Evolutionary conservation across 64 coral and sea anemone species (phyloP), one percentile per base, ranked within the genome.

Genomic region (Porites lutea): DNA sequence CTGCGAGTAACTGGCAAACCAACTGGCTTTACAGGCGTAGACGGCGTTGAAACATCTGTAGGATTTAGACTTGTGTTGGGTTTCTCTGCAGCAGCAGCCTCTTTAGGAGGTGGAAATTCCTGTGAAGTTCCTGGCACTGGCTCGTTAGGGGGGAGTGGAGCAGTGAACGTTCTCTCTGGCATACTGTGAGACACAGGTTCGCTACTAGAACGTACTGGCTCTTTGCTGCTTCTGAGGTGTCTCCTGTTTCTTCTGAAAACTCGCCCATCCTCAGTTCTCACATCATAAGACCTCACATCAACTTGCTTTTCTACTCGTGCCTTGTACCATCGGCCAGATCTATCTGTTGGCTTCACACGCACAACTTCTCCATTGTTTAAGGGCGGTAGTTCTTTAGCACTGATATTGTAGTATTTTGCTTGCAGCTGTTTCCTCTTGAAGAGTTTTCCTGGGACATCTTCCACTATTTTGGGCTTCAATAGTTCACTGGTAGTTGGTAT

Each of bases 241-340:
- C 44, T 76, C n/a, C 75, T 27, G 23, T 88, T 93, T 72, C 77
- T 61, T 72, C 75, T 48, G 66, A 18, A 63, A 6, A 81, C 8
- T 82, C 63, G 57, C 4, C 67, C 77, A 72, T 88, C 85, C 52
- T 88, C 75, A 13, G 77, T 82, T 7, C 37, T 71, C 2, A 93
- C 86, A 8, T 93, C n/a, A 50, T 93, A 75, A 20, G 92, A 67
- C 19, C 86, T 78, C 13, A 88, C 59, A 48, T 93, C 76, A 2
- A 93, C 63, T 82, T 93, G 75, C 10, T 82, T 43, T 58, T 93
- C 86, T 12, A 81, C 83, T 22, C 65, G 50, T 45, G 83, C 82
- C 37, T 93, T 93, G 12, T 71, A 50, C 70, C 70, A 87, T 15
- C 57, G 27, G 21, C 22, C 16, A 5, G 46, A 19, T 22, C 52